Evolutionary conservation across 2,888 invertebrate genomes (phyloP).

Genomic region (Cepaea hortensis): DNA sequence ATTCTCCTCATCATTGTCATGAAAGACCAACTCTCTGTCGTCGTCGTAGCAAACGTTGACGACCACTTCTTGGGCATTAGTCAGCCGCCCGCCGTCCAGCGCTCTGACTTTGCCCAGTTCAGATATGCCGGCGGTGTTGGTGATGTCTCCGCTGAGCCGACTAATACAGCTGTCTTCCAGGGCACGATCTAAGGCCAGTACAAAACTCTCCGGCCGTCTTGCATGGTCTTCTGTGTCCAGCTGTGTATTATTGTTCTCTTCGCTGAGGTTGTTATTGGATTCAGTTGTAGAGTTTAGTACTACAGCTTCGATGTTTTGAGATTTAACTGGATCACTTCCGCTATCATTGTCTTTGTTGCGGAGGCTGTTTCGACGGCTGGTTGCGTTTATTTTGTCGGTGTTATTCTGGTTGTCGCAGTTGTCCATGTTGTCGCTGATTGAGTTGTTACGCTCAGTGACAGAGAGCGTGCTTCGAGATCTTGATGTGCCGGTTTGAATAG

Average conservation of each 20-base stretch:
- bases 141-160: constrained; percentile 43
- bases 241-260: no score
- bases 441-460: constrained; percentile 6
- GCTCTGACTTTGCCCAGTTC: constrained; percentile 42
- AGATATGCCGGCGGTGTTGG: constrained; percentile 10
- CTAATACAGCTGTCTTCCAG: constrained; percentile 34
- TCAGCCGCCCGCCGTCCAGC: constrained; percentile 37
- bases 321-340: not conserved
- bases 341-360: not conserved
- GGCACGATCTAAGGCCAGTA: constrained; percentile 36
- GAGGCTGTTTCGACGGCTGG: not conserved
- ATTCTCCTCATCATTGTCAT: constrained; percentile 44
- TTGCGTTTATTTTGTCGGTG: not conserved
- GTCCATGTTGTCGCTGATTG: constrained; percentile 32
- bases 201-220: constrained; percentile 28
- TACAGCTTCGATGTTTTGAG: not conserved
- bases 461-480: constrained; percentile 43
- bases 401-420: constrained; percentile 6
- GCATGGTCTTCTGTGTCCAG: no score
- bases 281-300: no score
- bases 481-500: constrained; percentile 6
- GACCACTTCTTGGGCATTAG: constrained; percentile 46
- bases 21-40: constrained; percentile 42
- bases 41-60: constrained; percentile 47
- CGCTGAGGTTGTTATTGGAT: no score